These are phyloP conservation scores for Halocynthia aurantium DNA, from an alignment of 23 tunicate species.

Conservation along the genomic window DNA sequence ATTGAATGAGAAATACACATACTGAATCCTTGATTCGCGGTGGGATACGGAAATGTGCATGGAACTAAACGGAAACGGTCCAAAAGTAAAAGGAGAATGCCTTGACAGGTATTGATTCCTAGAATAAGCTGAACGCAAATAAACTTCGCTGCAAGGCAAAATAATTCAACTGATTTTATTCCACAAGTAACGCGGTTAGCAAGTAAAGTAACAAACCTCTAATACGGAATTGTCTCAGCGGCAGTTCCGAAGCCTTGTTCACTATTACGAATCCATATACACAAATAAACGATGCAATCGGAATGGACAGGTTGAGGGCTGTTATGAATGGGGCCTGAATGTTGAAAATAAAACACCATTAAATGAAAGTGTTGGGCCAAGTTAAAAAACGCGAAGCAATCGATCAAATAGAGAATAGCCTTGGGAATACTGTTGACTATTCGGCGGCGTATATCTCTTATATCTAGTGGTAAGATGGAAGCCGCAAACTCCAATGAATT, in stretches of 20 bases:
- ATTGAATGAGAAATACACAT: conserved; percentile 16
- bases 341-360: background rate
- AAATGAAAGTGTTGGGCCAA: too few species aligned
- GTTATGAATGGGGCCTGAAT: conserved; percentile 16
- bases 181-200: background rate
- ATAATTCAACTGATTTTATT: background rate
- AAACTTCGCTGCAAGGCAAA: conserved; percentile 17
- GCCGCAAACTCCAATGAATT: background rate
- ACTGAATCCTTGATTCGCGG: conserved; percentile 35
- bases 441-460: background rate
- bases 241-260: conserved; percentile 29
- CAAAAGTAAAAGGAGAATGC: conserved; percentile 23
- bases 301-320: conserved; percentile 16
- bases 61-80: conserved; percentile 21
- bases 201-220: conserved; percentile 29
- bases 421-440: background rate
- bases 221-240: conserved; percentile 45
- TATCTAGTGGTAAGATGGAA: background rate
- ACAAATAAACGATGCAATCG: conserved; percentile 40
- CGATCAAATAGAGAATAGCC: background rate
- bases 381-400: background rate
- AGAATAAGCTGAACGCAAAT: conserved; percentile 40
- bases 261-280: conserved; percentile 55
- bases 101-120: conserved; percentile 53
- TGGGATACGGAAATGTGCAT: conserved; percentile 75